Base-by-base conservation (phyloP, 2,888 invertebrate genomes). In the Anthophora plumipes region DNA sequence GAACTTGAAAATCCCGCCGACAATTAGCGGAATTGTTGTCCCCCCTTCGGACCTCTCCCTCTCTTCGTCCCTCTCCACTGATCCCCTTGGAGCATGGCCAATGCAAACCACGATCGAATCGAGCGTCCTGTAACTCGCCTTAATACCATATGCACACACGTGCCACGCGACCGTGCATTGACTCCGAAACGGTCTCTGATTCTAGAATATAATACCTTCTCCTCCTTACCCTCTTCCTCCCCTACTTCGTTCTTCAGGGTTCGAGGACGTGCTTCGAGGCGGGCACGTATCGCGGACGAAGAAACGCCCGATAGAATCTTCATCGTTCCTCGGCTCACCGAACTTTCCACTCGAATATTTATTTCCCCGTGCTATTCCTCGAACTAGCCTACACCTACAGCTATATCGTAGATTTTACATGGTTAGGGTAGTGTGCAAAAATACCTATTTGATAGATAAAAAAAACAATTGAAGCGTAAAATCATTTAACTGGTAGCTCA, bases 21-120 rank as follows among this genome's bases (percentile, higher is more conserved):
- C 77, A 84, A 84, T 84, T 84, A 84, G 83, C 77, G 67, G 80
- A 77, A 84, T 80, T 83, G 82, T 74, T 73, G 71, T 64, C 48
- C 59, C 61, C n/a, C n/a, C n/a, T n/a, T n/a, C 54, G 9, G 60
- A 41, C 59, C 61, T 31, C 31, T 31, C 31, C 4, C 54, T 8
- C 22, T 20, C 39, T 14, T 5, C 0, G 1, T 61, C 46, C 46
- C 11, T 5, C 5, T 14, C n/a, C n/a, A n/a, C n/a, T 3, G 2
- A 31, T n/a, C n/a, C n/a, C n/a, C n/a, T 43, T 41, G 67, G 54
- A 54, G 73, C 68, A 69, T 52, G 43, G 17, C 66, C n/a, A 70
- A 79, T 46, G 46, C 54, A 37, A 55, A 25, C 3, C 22, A 43
- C 66, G 48, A 46, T 37, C 48, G 46, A n/a, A 31, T 31, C 31